phyloP scores from a whole-genome alignment of 2,888 invertebrate species.

The Pycnomerus fuliginosus region DNA sequence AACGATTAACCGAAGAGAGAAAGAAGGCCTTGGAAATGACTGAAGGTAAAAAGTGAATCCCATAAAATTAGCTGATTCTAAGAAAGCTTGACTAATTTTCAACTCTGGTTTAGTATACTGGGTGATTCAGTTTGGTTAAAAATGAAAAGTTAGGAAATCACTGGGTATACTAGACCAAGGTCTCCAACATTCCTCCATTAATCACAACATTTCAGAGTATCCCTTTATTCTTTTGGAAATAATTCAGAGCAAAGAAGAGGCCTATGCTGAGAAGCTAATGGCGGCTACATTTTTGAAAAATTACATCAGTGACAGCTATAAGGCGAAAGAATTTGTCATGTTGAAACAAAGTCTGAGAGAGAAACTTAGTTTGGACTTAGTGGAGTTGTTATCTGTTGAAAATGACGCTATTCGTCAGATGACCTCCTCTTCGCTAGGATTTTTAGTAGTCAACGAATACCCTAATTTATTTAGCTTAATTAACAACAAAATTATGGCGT shows the following conservation, averaged over 20 bases:
- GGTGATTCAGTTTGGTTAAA: too few relatives aligned
- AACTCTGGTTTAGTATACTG: too few relatives aligned
- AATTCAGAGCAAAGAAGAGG: conserved; percentile 27
- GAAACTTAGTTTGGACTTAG: conserved; percentile 22
- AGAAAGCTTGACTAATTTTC: too few relatives aligned
- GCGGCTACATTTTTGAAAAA: conserved; percentile 34
- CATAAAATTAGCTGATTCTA: too few relatives aligned
- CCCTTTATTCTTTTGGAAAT: conserved; percentile 31
- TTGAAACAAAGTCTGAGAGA: conserved; percentile 10
- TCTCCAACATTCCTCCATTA: too few relatives aligned
- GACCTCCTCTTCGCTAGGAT: conserved; percentile 12
- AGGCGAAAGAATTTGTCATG: conserved; percentile 10
- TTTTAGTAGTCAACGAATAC: conserved; percentile 14
- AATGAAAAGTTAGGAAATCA: too few relatives aligned
- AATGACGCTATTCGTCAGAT: conserved; percentile 15
- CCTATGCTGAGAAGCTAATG: conserved; percentile 29
- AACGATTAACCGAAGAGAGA: conserved; percentile 36
- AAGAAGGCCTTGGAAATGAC: conserved; percentile 40
- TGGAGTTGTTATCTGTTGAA: conserved; percentile 16
- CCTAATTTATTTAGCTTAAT: conserved; percentile 18
- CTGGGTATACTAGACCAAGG: too few relatives aligned
- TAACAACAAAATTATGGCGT: conserved; percentile 23
- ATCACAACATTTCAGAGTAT: conserved; percentile 36
- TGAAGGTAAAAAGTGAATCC: conserved; percentile 41
- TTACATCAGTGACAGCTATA: conserved; percentile 25